phyloP scores from a whole-genome alignment of 1,140 invertebrate genomes.

The Drosophila sp. region DNA sequence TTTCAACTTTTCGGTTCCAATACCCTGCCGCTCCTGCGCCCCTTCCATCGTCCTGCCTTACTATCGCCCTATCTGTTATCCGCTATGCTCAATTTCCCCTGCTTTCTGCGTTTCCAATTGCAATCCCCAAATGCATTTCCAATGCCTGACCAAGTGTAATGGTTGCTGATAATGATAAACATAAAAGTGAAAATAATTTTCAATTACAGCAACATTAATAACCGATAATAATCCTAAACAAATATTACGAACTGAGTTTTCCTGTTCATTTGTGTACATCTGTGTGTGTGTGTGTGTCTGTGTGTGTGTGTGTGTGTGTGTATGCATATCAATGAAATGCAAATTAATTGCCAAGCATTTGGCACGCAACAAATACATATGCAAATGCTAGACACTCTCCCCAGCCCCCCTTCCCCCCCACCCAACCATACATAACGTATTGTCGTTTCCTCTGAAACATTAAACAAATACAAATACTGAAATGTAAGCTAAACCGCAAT shows the following conservation, averaged over 20 bases:
- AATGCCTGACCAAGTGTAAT: constrained; percentile 39
- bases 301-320: constrained; percentile 35
- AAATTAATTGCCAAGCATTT: constrained; percentile 77
- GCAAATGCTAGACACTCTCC: constrained; percentile 42
- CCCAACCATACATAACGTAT: neutral
- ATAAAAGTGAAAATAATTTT: constrained; percentile 82
- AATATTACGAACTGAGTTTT: constrained; percentile 49
- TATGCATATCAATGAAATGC: constrained; percentile 80
- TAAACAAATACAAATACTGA: constrained; percentile 50
- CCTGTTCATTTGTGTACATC: neutral
- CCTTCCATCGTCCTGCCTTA: neutral
- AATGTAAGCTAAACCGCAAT: constrained; percentile 69
- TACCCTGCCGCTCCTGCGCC: neutral
- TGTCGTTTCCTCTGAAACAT: constrained; percentile 18
- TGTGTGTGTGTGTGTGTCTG: constrained; percentile 1
- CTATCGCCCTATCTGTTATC: neutral
- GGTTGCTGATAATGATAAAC: constrained; percentile 73
- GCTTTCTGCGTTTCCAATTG: no score
- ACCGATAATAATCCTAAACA: constrained; percentile 82
- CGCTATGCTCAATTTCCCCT: neutral
- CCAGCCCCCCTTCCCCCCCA: constrained; percentile 15
- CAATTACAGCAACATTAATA: constrained; percentile 81
- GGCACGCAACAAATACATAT: constrained; percentile 55
- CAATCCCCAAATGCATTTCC: constrained; percentile 33
- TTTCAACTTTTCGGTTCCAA: neutral